phyloP scores from a whole-genome alignment of 2,888 invertebrate genomes.

The Lycia hirtaria region DNA sequence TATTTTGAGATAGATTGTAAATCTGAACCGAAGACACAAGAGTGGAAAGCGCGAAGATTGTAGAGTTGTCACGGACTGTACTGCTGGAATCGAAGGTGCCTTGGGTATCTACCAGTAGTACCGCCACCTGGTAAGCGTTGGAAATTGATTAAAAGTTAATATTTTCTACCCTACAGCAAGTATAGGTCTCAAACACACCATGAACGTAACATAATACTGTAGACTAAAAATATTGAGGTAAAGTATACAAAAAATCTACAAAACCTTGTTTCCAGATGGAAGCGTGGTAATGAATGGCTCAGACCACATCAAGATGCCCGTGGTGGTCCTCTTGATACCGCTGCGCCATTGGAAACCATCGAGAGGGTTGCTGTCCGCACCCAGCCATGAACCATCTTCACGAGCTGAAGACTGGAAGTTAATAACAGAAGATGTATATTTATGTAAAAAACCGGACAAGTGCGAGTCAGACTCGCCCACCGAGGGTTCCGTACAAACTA shows the following conservation, averaged over 20 bases:
- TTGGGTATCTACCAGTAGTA: slow-evolving; percentile 94
- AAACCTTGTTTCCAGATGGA: slow-evolving; percentile 77
- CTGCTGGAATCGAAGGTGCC: slow-evolving; percentile 97
- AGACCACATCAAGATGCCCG: slow-evolving; percentile 35
- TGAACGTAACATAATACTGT: too few relatives aligned
- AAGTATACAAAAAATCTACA: not conserved
- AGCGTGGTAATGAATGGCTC: slow-evolving; percentile 57
- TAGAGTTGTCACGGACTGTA: slow-evolving; percentile 55
- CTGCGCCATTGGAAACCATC: slow-evolving; percentile 97
- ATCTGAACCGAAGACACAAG: slow-evolving; percentile 89
- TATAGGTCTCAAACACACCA: too few relatives aligned
- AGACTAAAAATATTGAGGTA: too few relatives aligned
- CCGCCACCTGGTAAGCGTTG: slow-evolving; percentile 87
- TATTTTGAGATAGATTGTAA: slow-evolving; percentile 69
- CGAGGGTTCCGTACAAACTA: too few relatives aligned
- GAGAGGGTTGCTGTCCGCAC: slow-evolving; percentile 22
- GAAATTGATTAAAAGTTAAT: too few relatives aligned
- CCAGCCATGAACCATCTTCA: slow-evolving; percentile 35
- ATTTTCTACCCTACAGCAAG: too few relatives aligned
- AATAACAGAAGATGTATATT: too few relatives aligned
- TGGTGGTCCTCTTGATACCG: slow-evolving; percentile 70
- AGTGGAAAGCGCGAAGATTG: slow-evolving; percentile 1
- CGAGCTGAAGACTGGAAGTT: slow-evolving; percentile 27
- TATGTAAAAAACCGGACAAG: too few relatives aligned
- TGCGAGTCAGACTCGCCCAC: too few relatives aligned